These are phyloP conservation scores for Genyomyrus donnyi DNA, from an alignment of 2,113 vertebrate species.

Conservation along the genomic window DNA sequence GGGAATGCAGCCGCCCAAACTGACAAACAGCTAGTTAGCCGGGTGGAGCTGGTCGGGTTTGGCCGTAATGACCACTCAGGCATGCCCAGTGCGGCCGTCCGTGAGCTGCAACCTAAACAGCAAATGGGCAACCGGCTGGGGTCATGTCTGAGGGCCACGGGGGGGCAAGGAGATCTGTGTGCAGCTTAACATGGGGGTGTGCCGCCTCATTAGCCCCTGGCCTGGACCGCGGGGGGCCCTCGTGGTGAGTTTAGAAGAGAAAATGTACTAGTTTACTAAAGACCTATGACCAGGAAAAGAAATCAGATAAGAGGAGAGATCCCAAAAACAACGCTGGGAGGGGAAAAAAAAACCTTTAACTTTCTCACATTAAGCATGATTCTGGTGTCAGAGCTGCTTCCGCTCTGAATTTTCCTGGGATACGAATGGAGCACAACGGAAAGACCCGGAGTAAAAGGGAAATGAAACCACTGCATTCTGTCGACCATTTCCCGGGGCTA, in stretches of 20 bases:
- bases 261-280: not conserved
- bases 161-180: not conserved
- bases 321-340: not conserved
- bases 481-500: not conserved
- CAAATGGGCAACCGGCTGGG: not conserved
- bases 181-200: not conserved
- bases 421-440: not conserved
- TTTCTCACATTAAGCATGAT: not conserved
- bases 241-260: not conserved
- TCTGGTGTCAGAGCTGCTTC: not conserved
- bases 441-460: not conserved
- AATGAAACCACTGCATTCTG: not conserved
- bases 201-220: not conserved
- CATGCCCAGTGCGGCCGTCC: not conserved
- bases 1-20: not conserved
- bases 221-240: not conserved
- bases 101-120: not conserved
- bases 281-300: not conserved
- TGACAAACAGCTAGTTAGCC: not conserved
- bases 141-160: not conserved
- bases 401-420: not conserved
- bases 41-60: not conserved
- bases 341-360: not conserved
- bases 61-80: not conserved
- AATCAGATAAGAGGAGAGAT: not conserved